Evolutionary conservation across 2,113 vertebrate species (phyloP).

Genomic region (Chloroceryle aenea): DNA sequence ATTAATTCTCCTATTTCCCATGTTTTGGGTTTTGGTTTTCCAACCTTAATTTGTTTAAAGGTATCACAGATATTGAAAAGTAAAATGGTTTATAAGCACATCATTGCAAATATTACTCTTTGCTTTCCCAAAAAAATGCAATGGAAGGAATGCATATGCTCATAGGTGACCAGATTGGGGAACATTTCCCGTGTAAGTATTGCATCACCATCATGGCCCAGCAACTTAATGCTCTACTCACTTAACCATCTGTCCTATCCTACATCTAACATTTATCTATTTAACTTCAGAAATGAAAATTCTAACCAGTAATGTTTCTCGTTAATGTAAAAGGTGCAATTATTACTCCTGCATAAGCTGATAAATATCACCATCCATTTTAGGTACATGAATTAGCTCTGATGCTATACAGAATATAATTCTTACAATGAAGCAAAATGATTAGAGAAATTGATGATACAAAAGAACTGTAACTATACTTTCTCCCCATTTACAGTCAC

Average conservation of each 20-base stretch:
- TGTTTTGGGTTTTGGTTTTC: not conserved
- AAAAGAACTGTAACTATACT: slow-evolving; percentile 30
- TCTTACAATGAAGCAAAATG: slow-evolving; percentile 57
- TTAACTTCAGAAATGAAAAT: slow-evolving; percentile 34
- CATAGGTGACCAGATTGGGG: not conserved
- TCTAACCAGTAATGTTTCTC: not conserved
- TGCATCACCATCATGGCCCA: not conserved
- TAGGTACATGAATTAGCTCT: slow-evolving; percentile 4
- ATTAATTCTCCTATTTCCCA: not conserved
- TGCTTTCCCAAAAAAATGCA: not conserved
- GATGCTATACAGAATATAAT: slow-evolving; percentile 23
- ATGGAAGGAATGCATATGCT: not conserved
- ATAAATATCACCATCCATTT: slow-evolving; percentile 13
- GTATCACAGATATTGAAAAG: not conserved
- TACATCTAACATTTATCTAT: not conserved
- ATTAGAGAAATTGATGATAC: slow-evolving; percentile 37
- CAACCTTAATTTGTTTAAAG: not conserved
- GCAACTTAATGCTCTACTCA: not conserved
- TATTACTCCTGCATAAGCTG: slow-evolving; percentile 20
- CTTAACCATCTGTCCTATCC: slow-evolving; percentile 51
- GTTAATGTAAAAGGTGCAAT: slow-evolving; percentile 18
- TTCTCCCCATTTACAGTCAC: slow-evolving; percentile 60
- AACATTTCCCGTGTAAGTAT: slow-evolving; percentile 12
- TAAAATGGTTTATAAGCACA: not conserved
- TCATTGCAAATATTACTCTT: not conserved